Evolutionary conservation across 1,140 invertebrate genomes (phyloP), one percentile per base, ranked within the genome.

Genomic region (Drosophila sp.): DNA sequence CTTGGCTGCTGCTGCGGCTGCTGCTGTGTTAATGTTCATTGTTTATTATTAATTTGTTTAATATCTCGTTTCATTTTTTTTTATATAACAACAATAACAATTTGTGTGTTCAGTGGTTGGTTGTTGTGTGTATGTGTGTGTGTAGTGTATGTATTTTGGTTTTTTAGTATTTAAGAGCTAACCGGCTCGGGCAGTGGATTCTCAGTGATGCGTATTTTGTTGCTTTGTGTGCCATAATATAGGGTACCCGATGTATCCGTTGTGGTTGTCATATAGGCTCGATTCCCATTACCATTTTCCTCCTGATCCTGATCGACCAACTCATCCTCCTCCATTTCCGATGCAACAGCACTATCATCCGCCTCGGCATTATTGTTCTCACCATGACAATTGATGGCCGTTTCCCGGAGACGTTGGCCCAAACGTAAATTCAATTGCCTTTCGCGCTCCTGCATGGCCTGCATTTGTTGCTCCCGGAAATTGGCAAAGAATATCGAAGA

Each of bases 131-230:
- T 41, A 4, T 47, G 5, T 61, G 10, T 63, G 1, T 75, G 35
- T 25, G 23, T 65, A 30, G 33, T 71, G 33, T 66, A 10, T 63
- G 1, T 61, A 7, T 71, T 50, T 79, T 77, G 29, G 8, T 63
- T 23, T 66, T 55, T 67, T 62, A 32, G 23, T 57, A 29, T 32
- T 50, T 79, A 91, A 81, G 87, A 91, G 82, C 84, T 91, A 66
- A 92, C 84, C 70, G 90, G 78, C 75, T 92, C 91, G 69, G 91
- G 91, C 87, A 92, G 89, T 80, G 91, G 91, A 72, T 92, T 92
- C 77, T 92, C 91, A 63, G 91, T 92, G 74, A 92, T 92, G 70
- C 91, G 91, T 79, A 92, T 92, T 70, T 91, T 91, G 76, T 84
- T 91, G 67, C 77, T 75, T 64, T 89, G 86, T 72, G 82, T 66